These are phyloP conservation scores for Gorsachius goisagi DNA, from an alignment of 2,113 vertebrate species.

Conservation along the genomic window DNA sequence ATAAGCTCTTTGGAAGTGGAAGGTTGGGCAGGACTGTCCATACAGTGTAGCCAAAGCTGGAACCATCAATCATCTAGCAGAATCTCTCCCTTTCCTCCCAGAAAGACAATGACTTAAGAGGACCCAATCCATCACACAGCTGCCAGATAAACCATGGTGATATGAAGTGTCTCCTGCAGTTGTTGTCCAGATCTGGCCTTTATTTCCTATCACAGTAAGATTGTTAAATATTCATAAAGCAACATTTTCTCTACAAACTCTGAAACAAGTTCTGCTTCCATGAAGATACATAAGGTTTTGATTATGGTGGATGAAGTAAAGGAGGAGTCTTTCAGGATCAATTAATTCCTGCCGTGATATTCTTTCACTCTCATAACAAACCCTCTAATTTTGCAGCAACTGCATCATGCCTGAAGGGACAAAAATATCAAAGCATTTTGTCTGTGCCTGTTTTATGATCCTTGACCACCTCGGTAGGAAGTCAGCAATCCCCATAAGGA, in stretches of 20 bases:
- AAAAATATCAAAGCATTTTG: slow-evolving; percentile 6
- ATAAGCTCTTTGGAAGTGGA: neutral
- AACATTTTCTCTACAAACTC: neutral
- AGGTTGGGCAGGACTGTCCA: neutral
- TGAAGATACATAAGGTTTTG: neutral
- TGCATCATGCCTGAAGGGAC: neutral
- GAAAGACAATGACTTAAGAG: neutral
- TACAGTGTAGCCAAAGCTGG: neutral
- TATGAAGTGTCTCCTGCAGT: neutral
- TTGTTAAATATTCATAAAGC: neutral
- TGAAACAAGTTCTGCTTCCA: neutral
- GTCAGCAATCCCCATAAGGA: neutral
- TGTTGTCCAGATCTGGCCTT: neutral
- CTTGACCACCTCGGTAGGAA: neutral
- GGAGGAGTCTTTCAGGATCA: neutral
- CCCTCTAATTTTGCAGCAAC: neutral
- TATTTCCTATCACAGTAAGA: neutral
- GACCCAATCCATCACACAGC: neutral
- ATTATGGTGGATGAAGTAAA: neutral
- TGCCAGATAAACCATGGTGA: neutral
- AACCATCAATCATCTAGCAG: fast-evolving
- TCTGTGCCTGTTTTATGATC: neutral
- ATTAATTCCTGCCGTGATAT: neutral
- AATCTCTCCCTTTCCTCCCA: neutral
- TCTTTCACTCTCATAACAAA: neutral